Conservation (phyloP, 1,140 invertebrate genomes). For the Xylocopa sonorina region DNA sequence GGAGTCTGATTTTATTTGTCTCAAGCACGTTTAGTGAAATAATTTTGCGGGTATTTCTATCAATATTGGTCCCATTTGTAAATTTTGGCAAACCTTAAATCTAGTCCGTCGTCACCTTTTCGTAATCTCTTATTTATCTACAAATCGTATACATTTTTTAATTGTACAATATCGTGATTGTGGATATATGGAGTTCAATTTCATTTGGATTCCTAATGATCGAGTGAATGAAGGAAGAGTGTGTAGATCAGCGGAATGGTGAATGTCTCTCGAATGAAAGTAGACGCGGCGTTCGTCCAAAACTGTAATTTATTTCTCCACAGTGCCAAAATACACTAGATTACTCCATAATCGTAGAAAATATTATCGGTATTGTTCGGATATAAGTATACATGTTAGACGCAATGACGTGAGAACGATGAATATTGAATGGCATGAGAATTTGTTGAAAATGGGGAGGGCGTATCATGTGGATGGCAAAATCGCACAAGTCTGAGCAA, state of each 20-base stretch:
- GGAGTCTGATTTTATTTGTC: no score
- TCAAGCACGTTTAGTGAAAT: no score
- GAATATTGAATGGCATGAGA: slow-evolving; percentile 35
- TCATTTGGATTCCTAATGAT: not conserved
- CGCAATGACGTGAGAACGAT: slow-evolving; percentile 26
- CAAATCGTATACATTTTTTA: no score
- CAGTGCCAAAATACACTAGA: slow-evolving; percentile 55
- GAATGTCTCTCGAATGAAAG: not conserved
- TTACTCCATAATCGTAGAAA: slow-evolving; percentile 49
- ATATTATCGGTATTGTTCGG: slow-evolving; percentile 45
- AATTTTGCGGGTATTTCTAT: no score
- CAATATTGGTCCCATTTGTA: no score
- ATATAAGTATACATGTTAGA: slow-evolving; percentile 38
- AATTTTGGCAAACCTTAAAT: no score
- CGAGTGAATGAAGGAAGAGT: no score
- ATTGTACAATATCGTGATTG: no score
- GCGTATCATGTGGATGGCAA: slow-evolving; percentile 28
- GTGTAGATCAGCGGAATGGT: not conserved
- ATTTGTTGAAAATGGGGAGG: slow-evolving; percentile 16
- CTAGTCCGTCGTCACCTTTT: no score
- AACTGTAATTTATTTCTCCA: slow-evolving; percentile 57
- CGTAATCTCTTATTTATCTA: no score
- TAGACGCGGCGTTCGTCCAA: slow-evolving; percentile 7
- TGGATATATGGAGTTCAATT: no score
- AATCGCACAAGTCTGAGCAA: slow-evolving; percentile 36